Evolutionary conservation across 2,113 vertebrate species (phyloP).

Genomic region (Progne subis): DNA sequence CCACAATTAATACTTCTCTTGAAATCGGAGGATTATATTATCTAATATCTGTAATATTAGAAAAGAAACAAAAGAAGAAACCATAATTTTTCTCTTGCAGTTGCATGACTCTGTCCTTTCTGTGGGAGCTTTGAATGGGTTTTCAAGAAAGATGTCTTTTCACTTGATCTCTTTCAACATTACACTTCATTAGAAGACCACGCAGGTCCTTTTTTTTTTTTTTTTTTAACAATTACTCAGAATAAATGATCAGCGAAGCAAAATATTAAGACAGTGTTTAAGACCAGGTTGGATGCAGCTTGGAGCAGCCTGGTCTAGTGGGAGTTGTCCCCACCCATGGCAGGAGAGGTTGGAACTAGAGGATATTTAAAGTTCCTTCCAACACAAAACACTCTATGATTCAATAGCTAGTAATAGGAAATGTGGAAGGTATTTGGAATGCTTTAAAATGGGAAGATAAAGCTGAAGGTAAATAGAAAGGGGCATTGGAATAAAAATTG

Average conservation of each 20-base stretch:
- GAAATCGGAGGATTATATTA: not conserved
- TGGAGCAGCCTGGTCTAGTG: not conserved
- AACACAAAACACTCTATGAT: not conserved
- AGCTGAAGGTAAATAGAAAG: not conserved
- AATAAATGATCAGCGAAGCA: not conserved
- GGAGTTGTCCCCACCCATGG: not conserved
- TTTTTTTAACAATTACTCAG: not conserved
- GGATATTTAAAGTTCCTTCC: not conserved
- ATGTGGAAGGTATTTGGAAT: not conserved
- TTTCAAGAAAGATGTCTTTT: not conserved
- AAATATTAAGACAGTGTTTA: not conserved
- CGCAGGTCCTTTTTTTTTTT: not conserved
- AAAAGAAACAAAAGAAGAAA: not conserved
- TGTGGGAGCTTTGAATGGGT: not conserved
- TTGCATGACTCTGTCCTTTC: not conserved
- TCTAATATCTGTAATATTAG: not conserved
- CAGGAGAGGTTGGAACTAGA: accelerated
- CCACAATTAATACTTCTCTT: not conserved
- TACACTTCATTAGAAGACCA: not conserved
- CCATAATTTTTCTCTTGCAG: not conserved
- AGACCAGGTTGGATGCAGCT: not conserved
- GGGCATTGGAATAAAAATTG: not conserved
- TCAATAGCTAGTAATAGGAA: not conserved
- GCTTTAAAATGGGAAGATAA: not conserved
- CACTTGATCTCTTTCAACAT: not conserved